These are phyloP conservation scores for Epizoanthus ramosus DNA, from an alignment of 92 coral and sea anemone species.

Conservation along the genomic window DNA sequence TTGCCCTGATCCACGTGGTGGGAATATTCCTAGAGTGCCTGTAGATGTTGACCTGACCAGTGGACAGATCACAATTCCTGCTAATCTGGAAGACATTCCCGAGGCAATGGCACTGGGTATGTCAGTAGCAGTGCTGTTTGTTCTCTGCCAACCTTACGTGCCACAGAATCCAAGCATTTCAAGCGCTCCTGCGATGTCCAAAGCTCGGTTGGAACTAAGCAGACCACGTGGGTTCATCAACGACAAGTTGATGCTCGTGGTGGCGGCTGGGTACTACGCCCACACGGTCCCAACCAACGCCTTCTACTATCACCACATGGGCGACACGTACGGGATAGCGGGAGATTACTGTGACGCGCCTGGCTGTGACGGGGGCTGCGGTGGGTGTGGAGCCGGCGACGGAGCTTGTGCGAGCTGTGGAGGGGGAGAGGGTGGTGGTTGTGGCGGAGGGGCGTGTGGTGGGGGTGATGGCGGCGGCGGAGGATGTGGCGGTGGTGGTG, in stretches of 20 bases:
- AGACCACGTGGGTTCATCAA: slow-evolving; percentile 49
- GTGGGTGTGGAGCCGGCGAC: slow-evolving; percentile 40
- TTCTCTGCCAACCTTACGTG: slow-evolving; percentile 67
- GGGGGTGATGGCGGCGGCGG: slow-evolving; percentile 27
- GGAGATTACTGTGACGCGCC: slow-evolving; percentile 30
- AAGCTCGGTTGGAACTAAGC: not conserved
- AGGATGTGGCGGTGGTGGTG: slow-evolving; percentile 27
- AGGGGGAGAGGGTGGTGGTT: slow-evolving; percentile 29
- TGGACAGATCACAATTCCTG: slow-evolving; percentile 50
- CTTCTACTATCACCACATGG: slow-evolving; percentile 17
- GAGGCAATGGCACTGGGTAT: slow-evolving; percentile 74
- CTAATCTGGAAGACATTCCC: slow-evolving; percentile 62
- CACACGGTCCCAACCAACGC: slow-evolving; percentile 59
- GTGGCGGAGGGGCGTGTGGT: slow-evolving; percentile 30
- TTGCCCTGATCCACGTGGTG: slow-evolving; percentile 19
- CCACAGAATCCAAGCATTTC: slow-evolving; percentile 10
- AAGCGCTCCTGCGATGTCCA: slow-evolving; percentile 35
- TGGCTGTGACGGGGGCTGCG: slow-evolving; percentile 44
- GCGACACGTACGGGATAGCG: slow-evolving; percentile 5
- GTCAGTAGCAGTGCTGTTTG: slow-evolving; percentile 70
- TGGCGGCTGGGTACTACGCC: slow-evolving; percentile 64
- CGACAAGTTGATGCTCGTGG: slow-evolving; percentile 47
- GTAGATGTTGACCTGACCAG: slow-evolving; percentile 48
- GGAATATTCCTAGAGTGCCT: not conserved
- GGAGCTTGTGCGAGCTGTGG: slow-evolving; percentile 23